Base-by-base conservation (phyloP, 2,888 invertebrate genomes). In the Teinopalpus imperialis region DNA sequence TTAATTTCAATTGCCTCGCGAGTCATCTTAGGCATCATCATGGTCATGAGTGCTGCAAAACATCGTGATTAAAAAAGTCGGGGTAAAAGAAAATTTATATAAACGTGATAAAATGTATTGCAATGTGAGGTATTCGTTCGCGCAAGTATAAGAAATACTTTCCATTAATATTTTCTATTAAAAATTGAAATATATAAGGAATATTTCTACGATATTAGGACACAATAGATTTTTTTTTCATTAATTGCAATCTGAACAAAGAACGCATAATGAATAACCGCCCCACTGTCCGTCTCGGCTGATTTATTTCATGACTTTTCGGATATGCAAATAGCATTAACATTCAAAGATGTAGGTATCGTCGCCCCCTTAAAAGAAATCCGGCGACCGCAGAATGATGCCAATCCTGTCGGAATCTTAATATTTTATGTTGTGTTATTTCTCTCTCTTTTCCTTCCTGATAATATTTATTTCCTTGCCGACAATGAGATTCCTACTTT, bases 381-480 rank as follows among this genome's bases (percentile, higher is more conserved):
- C 69, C 66, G 69, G 69, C 80, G 73, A 80, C 87, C 86, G 69
- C 87, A 76, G 72, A 85, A 87, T 85, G 83, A 87, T 81, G 83
- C 82, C 87, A 87, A 87, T 87, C 85, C 83, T 70, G 81, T 81
- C 81, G 81, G 82, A 86, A 87, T 87, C 85, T 88, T 87, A 86
- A 87, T 88, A 87, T 86, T 88, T 88, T 81, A 85, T 86, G 83
- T 86, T 86, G 86, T 86, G 83, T 85, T 86, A 85, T 86, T 86
- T 81, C 79, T 78, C 78, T 79, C 81, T 81, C 78, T 79, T 81
- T 85, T 86, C 80, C 81, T 81, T 82, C 74, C 76, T 76, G 74
- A 81, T 86, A 83, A 81, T 86, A 87, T 87, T 87, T 87, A 88
- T 86, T 78, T 83, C 81, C 76, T 74, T 68, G 78, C 79, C 81